Percentiles rank a stretch among this genome's conserved stretches.
phyloP scores from a whole-genome alignment of 2,113 vertebrate genomes.

The Symphodus melops region DNA sequence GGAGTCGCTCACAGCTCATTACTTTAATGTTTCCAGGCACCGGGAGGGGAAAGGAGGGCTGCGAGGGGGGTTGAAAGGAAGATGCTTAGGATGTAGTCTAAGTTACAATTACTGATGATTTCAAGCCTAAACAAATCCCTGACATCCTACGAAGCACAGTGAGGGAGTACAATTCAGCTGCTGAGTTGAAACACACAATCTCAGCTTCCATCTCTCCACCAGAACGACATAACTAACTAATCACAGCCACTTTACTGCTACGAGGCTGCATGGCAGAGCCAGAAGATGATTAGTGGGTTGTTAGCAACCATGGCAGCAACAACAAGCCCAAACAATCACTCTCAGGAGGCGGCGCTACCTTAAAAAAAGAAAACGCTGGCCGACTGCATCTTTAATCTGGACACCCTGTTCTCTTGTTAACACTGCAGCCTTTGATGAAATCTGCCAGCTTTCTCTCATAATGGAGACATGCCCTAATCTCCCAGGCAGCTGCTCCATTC shows the following conservation, averaged over 20 bases:
- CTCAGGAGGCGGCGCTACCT: slow-evolving; percentile 53
- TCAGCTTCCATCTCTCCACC: slow-evolving; percentile 20
- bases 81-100: slow-evolving; percentile 38
- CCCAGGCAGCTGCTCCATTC: slow-evolving; percentile 83
- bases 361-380: slow-evolving; percentile 68
- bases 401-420: slow-evolving; percentile 78
- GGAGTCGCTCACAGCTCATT: slow-evolving; percentile 69
- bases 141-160: background rate
- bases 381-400: slow-evolving; percentile 71
- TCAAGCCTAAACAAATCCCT: slow-evolving; percentile 10
- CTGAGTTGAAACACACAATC: slow-evolving; percentile 29
- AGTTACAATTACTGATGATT: slow-evolving; percentile 39
- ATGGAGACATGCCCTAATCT: slow-evolving; percentile 80
- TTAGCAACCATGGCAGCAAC: slow-evolving; percentile 73
- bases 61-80: slow-evolving; percentile 16
- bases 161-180: background rate
- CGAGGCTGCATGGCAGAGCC: slow-evolving; percentile 48
- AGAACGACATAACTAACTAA: slow-evolving; percentile 56
- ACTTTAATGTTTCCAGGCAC: slow-evolving; percentile 69
- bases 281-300: slow-evolving; percentile 70
- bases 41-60: slow-evolving; percentile 16
- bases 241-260: slow-evolving; percentile 61
- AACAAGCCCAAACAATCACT: slow-evolving; percentile 76
- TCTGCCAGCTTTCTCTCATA: slow-evolving; percentile 73
- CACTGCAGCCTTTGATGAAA: slow-evolving; percentile 80